Percentiles rank a stretch among this genome's conserved stretches.
Conservation (phyloP, 2,113 vertebrate species). For the Solenodon paradoxus region DNA sequence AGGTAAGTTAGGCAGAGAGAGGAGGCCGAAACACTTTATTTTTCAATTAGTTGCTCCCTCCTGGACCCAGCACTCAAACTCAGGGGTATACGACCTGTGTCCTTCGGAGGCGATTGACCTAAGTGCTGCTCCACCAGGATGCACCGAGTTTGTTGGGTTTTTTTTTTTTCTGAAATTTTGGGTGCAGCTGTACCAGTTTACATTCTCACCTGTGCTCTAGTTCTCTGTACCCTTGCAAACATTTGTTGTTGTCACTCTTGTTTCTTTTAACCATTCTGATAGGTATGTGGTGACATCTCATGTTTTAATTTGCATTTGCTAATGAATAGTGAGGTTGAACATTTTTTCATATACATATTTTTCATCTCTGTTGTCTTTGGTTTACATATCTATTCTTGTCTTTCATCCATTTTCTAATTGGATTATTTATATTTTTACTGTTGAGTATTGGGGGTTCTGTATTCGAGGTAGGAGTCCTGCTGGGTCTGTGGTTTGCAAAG, state of each 20-base stretch:
- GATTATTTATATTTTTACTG: not conserved
- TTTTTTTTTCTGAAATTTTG: not conserved
- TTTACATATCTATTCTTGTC: not conserved
- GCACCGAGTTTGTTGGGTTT: not conserved
- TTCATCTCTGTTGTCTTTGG: not conserved
- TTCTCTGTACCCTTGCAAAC: not conserved
- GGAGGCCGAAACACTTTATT: no score
- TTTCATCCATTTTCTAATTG: slow-evolving; percentile 17
- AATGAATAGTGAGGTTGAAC: not conserved
- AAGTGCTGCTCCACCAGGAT: no score
- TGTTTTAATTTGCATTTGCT: not conserved
- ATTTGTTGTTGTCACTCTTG: not conserved
- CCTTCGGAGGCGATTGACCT: no score
- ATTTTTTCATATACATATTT: slow-evolving; percentile 20
- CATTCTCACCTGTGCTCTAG: not conserved
- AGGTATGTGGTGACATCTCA: not conserved
- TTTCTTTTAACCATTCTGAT: not conserved
- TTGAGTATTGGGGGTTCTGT: not conserved
- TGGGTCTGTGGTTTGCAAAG: not conserved
- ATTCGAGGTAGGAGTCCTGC: not conserved
- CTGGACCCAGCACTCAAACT: no score
- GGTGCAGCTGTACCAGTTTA: not conserved
- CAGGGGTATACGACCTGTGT: no score
- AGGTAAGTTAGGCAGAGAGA: no score
- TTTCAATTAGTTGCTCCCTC: no score